Evolutionary conservation across 2,888 invertebrate species (phyloP), one percentile per base, ranked within the genome.

Genomic region (Volucella inflata): DNA sequence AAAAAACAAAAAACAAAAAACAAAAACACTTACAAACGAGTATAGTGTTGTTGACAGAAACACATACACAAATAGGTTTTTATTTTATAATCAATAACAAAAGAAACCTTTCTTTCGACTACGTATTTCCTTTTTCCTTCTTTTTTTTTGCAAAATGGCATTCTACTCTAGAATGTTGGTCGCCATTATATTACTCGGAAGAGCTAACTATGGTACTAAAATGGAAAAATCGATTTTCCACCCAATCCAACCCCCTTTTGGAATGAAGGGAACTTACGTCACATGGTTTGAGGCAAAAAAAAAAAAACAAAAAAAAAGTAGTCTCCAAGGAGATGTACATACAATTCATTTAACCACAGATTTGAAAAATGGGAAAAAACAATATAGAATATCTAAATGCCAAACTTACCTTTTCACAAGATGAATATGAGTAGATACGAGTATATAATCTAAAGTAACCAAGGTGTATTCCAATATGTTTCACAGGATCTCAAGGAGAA

Each of bases 121-220:
- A 30, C 30, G 10, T 16, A 50, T 67, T 84, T 71, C 72, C 71
- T 72, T 38, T 65, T 44, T 44, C 44, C n/a, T 1, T 74, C 36
- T 21, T 11, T 82, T 79, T 75, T 65, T 64, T 83, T 81, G 72
- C 72, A 57, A 85, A 77, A 62, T 68, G 46, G 67, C 80, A 81
- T 81, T 85, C 57, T 51, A 84, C 85, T 57, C 68, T 40, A 77
- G 85, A 81, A 85, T 77, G 81, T 81, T 81, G 85, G 85, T 85
- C 81, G 81, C 85, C 85, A 85, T 83, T 83, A 72, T 68, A 48
- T 44, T 60, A 53, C 71, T 67, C 71, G 60, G 60, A 85, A 65
- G 65, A 71, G 38, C 50, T 42, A 68, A n/a, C 68, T 36, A 17
- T 36, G 62, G 21, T 40, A 65, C 36, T 60, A 72, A 55, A 74